These are phyloP conservation scores for Stegodyphus mimosarum DNA, from an alignment of 1,140 invertebrate genomes.

Conservation along the genomic window DNA sequence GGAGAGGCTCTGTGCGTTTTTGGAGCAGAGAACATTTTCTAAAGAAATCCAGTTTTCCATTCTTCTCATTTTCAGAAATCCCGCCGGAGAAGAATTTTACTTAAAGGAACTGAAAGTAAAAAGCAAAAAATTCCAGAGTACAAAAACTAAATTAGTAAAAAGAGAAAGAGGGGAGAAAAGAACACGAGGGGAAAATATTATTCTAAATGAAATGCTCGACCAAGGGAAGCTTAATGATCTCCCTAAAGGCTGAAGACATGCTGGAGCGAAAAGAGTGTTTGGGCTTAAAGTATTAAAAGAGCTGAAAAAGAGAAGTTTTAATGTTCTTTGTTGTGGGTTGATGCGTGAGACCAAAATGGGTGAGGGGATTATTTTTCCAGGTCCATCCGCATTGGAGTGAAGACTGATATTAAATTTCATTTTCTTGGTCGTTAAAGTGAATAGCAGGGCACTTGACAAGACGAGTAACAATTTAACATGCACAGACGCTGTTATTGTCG, in stretches of 20 bases:
- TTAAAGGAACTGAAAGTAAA: not conserved
- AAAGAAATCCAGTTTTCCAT: no score
- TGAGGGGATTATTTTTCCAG: not conserved
- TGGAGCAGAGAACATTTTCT: no score
- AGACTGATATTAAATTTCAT: slow-evolving; percentile 7
- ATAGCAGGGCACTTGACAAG: not conserved
- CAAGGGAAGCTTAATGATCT: slow-evolving; percentile 27
- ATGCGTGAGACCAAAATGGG: not conserved
- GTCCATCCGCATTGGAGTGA: not conserved
- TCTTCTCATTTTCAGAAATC: no score
- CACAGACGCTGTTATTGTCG: no score
- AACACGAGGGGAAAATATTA: slow-evolving; percentile 22
- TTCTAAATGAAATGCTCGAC: slow-evolving; percentile 29
- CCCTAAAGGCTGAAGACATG: not conserved
- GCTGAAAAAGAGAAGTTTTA: not conserved
- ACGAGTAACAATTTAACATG: no score
- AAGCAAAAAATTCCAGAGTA: not conserved
- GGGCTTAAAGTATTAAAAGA: slow-evolving; percentile 14
- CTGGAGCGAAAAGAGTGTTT: not conserved
- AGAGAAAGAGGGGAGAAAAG: not conserved
- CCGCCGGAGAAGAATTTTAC: no score
- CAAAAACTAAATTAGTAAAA: slow-evolving; percentile 27
- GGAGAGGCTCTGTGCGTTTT: no score
- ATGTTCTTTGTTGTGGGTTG: slow-evolving; percentile 9
- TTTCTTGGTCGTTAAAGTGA: not conserved